Conservation (phyloP, 2,888 invertebrate species). For the Limnephilus lunatus region DNA sequence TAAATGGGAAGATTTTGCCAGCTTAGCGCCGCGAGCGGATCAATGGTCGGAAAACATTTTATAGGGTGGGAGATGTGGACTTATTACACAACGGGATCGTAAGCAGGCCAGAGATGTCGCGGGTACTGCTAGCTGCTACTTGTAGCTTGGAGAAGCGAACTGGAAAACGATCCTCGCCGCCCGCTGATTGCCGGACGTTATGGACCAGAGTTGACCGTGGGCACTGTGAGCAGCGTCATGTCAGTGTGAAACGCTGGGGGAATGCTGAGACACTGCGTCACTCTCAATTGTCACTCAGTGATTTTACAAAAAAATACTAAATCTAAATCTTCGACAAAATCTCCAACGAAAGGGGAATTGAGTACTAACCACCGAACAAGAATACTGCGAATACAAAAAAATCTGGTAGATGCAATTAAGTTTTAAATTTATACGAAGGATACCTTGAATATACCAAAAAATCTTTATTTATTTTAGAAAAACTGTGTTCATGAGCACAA, state of each 20-base stretch:
- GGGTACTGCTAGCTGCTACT: not conserved
- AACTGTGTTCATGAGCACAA: not conserved
- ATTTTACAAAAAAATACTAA: not conserved
- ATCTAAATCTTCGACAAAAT: not conserved
- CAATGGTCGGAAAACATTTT: constrained; percentile 59
- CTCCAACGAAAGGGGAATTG: not conserved
- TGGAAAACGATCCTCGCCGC: not conserved
- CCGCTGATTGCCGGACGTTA: not conserved
- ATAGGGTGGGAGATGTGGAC: constrained; percentile 51
- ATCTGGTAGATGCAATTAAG: too few relatives aligned
- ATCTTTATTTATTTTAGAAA: not conserved
- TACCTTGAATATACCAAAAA: not conserved
- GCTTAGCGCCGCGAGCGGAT: constrained; percentile 60
- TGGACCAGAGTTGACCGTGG: not conserved
- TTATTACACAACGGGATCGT: constrained; percentile 51
- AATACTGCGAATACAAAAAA: not conserved
- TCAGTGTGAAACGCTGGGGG: not conserved
- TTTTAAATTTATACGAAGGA: too few relatives aligned
- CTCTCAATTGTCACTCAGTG: not conserved
- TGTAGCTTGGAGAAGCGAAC: not conserved
- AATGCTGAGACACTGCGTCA: not conserved
- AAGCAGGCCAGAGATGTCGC: constrained; percentile 13
- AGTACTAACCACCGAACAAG: not conserved
- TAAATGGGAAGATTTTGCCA: constrained; percentile 63
- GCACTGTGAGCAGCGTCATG: not conserved